These are phyloP conservation scores for Helobdella robusta DNA, from an alignment of 2,888 invertebrate species.

Conservation along the genomic window DNA sequence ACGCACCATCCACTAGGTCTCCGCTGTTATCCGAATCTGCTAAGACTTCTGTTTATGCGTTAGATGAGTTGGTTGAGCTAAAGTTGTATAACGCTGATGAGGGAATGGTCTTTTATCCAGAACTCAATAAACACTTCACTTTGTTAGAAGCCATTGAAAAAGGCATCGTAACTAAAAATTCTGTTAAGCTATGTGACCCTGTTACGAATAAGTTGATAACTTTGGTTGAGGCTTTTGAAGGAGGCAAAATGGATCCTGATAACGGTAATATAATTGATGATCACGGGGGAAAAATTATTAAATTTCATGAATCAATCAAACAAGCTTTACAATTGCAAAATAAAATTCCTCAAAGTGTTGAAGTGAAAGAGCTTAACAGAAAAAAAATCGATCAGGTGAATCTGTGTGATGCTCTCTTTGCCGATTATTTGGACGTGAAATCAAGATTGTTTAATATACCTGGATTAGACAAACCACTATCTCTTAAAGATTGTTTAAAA, in stretches of 20 bases:
- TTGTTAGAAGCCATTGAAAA: constrained; percentile 61
- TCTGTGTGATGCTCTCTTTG: constrained; percentile 7
- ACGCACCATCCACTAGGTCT: too few species aligned
- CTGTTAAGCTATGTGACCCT: constrained; percentile 42
- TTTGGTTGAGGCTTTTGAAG: constrained; percentile 34
- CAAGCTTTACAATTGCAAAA: constrained; percentile 27
- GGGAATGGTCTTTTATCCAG: constrained; percentile 59
- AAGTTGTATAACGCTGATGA: constrained; percentile 57
- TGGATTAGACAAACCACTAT: constrained; percentile 9
- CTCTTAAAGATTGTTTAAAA: constrained; percentile 58
- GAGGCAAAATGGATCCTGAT: constrained; percentile 59
- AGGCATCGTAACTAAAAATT: constrained; percentile 40
- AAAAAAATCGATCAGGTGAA: not conserved
- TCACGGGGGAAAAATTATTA: constrained; percentile 32
- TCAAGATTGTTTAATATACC: constrained; percentile 9
- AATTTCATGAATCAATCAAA: constrained; percentile 33
- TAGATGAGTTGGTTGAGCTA: constrained; percentile 40
- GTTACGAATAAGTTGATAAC: constrained; percentile 36
- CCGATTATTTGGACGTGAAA: constrained; percentile 9
- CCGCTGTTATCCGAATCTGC: too few species aligned
- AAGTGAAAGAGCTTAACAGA: not conserved
- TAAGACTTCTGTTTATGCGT: too few species aligned
- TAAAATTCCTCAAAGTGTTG: not conserved
- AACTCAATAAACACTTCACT: constrained; percentile 46
- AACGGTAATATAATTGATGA: constrained; percentile 38